These are phyloP conservation scores for Riparia riparia DNA, from an alignment of 2,113 vertebrate species.

Conservation along the genomic window DNA sequence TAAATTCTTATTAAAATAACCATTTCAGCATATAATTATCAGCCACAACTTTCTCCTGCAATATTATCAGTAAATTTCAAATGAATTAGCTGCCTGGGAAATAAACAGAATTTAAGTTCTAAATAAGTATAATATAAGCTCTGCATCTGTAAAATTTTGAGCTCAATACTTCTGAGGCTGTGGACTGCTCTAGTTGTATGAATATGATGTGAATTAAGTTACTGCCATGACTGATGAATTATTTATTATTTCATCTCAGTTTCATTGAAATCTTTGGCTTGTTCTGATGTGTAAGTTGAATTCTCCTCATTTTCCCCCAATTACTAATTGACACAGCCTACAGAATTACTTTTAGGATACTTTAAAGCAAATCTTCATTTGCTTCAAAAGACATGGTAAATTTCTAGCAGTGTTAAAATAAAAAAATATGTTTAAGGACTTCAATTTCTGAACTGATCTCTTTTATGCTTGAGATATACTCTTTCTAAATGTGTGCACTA, in stretches of 20 bases:
- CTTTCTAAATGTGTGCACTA: not conserved
- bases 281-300: not conserved
- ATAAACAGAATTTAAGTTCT: slow-evolving; percentile 2
- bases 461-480: not conserved
- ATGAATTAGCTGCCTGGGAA: not conserved
- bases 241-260: not conserved
- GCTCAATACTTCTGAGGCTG: not conserved
- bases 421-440: not conserved
- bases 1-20: not conserved
- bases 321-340: not conserved
- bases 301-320: not conserved
- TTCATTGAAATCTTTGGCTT: not conserved
- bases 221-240: not conserved
- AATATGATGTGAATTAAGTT: not conserved
- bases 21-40: not conserved
- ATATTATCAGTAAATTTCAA: not conserved
- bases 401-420: not conserved
- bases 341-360: not conserved
- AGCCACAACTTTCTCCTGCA: not conserved
- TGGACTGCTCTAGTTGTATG: not conserved
- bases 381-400: not conserved
- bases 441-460: not conserved
- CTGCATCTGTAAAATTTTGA: not conserved
- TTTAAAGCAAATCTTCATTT: not conserved
- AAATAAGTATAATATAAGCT: not conserved